Evolutionary conservation across 2,113 vertebrate genomes (phyloP), one percentile per base, ranked within the genome.

Genomic region (Sander vitreus): DNA sequence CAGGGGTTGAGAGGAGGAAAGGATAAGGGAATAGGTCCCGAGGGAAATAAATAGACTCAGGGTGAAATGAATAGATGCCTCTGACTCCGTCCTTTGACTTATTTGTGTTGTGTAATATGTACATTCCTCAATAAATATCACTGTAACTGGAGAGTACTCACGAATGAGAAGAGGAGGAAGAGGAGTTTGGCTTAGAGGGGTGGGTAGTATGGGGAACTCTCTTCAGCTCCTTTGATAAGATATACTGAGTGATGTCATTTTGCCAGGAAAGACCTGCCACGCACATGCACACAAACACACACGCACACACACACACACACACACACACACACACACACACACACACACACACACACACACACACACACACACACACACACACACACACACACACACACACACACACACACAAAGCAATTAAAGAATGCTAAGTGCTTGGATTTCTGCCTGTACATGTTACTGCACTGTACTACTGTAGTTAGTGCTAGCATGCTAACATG

Each of bases 171-270:
- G 85, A 83, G 9, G 85, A 63, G 7, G 88, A 88, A 2, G 90
- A 85, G 27, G 88, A 53, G 76, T 81, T 89, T 3, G 92, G 86
- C 58, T 91, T 93, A 1, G 78, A 73, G 14, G 86, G 39, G 0
- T 80, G 70, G 11, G 77, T 90, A 66, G 96, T 94, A 53, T 96
- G 96, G 10, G 98, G 97, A 74, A 99, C 96, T 60, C 96, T 96
- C 30, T 96, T 97, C 95, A 99, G 96, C 95, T 99, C 97, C 94
- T 97, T 97, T 1, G 97, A 96, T 90, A 99, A 96, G 85, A 99
- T 96, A 60, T 96, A 96, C 85, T 99, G 98, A 2, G 98, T 99
- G 90, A 99, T 95, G 86, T 97, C 96, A 69, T 99, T 96, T 64
- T 97, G 97, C 98, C 98, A 99, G 0, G 98, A 99, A 80, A 98